Evolutionary conservation across 2,888 invertebrate species (phyloP).

Genomic region (Chrysotoxum bicinctum): DNA sequence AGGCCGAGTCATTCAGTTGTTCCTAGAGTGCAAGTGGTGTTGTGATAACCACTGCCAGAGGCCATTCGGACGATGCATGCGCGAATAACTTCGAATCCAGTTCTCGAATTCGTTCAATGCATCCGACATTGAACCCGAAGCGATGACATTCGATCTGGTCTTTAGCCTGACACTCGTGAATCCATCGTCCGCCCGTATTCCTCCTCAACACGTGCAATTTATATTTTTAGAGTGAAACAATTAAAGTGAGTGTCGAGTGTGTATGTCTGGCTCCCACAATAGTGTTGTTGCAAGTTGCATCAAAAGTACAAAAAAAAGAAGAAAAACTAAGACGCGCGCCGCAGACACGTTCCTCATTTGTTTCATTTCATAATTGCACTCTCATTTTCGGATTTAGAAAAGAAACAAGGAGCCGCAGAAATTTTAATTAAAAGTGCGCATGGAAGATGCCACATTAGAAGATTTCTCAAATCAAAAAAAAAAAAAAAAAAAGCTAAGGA

Average conservation of each 20-base stretch:
- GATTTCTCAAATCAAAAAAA: not conserved
- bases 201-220: slow-evolving; percentile 24
- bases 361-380: slow-evolving; percentile 70
- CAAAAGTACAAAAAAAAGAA: not conserved
- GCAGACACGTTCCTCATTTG: slow-evolving; percentile 59
- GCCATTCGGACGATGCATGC: slow-evolving; percentile 25
- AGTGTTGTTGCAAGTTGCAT: not conserved
- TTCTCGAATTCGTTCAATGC: slow-evolving; percentile 17
- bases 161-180: slow-evolving; percentile 50
- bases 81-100: not conserved
- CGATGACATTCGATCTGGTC: slow-evolving; percentile 67
- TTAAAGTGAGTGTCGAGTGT: not conserved
- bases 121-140: slow-evolving; percentile 54
- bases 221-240: slow-evolving; percentile 16
- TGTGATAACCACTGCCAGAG: slow-evolving; percentile 43
- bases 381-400: slow-evolving; percentile 48
- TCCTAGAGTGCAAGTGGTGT: slow-evolving; percentile 5
- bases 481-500: not conserved
- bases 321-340: not conserved
- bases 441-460: slow-evolving; percentile 56
- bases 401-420: slow-evolving; percentile 59
- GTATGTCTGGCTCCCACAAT: slow-evolving; percentile 54
- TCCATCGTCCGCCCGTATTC: not conserved
- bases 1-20: not conserved
- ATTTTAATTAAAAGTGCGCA: slow-evolving; percentile 68